These are phyloP conservation scores for Latrodectus hesperus DNA, from an alignment of 2,888 invertebrate species.

Conservation along the genomic window DNA sequence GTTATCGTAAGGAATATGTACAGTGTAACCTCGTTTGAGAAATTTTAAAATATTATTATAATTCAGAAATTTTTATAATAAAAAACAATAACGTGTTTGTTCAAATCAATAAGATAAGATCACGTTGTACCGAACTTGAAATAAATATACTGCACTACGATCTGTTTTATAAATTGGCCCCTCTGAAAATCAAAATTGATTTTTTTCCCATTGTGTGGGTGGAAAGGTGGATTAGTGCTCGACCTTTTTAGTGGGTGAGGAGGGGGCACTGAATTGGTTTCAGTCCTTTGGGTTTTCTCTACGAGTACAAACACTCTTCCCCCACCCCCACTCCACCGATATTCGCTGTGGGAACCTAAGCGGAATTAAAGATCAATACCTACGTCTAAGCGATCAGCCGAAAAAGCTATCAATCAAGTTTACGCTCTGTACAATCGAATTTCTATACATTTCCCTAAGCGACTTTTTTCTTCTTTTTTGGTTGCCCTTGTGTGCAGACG, in stretches of 20 bases:
- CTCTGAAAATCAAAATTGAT: background rate
- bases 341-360: constrained; percentile 52
- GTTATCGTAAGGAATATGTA: too few relatives aligned
- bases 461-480: constrained; percentile 32
- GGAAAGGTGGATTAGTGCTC: constrained; percentile 1
- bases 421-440: constrained; percentile 63
- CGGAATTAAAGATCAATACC: constrained; percentile 68
- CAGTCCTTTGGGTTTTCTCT: constrained; percentile 2
- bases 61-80: too few relatives aligned
- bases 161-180: too few relatives aligned
- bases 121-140: background rate
- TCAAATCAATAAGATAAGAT: too few relatives aligned
- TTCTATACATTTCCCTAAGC: constrained; percentile 67
- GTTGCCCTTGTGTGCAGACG: background rate
- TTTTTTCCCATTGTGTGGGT: background rate
- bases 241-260: background rate
- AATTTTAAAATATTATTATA: too few relatives aligned
- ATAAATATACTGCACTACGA: background rate
- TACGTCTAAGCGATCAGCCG: constrained; percentile 37
- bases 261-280: background rate
- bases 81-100: too few relatives aligned
- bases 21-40: too few relatives aligned
- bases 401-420: constrained; percentile 66
- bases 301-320: background rate
- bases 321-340: constrained; percentile 12